These are phyloP conservation scores for Thamnaconus septentrionalis DNA, from an alignment of 2,113 vertebrate species.

Conservation along the genomic window DNA sequence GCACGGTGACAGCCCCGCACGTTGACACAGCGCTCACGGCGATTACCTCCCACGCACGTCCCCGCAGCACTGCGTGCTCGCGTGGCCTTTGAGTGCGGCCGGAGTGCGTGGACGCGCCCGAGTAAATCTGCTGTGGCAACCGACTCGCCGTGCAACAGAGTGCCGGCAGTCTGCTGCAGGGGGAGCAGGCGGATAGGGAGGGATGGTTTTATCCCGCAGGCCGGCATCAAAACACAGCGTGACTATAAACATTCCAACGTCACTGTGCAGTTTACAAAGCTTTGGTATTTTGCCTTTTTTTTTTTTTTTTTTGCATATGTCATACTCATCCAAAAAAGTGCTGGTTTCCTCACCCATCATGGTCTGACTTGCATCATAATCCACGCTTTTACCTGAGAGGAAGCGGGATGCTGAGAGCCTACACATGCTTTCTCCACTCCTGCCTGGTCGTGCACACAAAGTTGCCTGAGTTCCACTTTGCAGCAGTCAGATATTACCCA, in stretches of 20 bases:
- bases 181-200: background rate
- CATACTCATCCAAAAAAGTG: too few species aligned
- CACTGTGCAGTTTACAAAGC: too few species aligned
- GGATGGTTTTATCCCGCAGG: too few species aligned
- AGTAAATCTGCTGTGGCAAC: constrained; percentile 62
- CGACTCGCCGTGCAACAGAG: constrained; percentile 48
- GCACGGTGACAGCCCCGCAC: background rate
- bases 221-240: too few species aligned
- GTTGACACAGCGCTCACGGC: constrained; percentile 13
- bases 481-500: background rate
- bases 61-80: constrained; percentile 19
- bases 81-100: constrained; percentile 61
- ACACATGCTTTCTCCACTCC: constrained; percentile 11
- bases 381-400: background rate
- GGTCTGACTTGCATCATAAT: too few species aligned
- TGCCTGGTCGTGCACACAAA: constrained; percentile 15
- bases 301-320: too few species aligned
- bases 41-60: constrained; percentile 11
- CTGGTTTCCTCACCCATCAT: too few species aligned
- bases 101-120: constrained; percentile 62
- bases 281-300: too few species aligned
- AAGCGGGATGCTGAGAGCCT: constrained; percentile 12
- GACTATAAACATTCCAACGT: too few species aligned
- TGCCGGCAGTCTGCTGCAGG: constrained; percentile 28
- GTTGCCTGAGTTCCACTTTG: constrained; percentile 14